These are phyloP conservation scores for Anthoscopus minutus DNA, from an alignment of 2,113 vertebrate genomes.

Conservation along the genomic window DNA sequence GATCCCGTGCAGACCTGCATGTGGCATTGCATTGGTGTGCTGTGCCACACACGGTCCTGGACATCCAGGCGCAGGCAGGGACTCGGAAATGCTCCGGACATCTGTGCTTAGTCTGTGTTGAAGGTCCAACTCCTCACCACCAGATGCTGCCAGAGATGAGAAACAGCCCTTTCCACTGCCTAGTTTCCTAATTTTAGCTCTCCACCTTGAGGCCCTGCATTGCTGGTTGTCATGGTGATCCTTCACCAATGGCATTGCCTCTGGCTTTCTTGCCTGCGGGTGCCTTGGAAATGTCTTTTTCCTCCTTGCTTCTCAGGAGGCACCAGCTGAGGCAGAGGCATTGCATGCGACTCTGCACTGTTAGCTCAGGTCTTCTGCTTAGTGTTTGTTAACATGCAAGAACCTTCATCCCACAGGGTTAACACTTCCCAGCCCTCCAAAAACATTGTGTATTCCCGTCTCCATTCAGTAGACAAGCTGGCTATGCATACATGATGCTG, in stretches of 20 bases:
- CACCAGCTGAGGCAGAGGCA: not conserved
- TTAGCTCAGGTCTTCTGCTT: not conserved
- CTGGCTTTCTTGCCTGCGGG: fast-evolving
- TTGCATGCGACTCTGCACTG: not conserved
- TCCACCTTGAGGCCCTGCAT: not conserved
- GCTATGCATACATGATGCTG: fast-evolving
- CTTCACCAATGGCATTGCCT: not conserved
- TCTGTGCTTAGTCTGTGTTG: not conserved
- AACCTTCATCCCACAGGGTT: not conserved
- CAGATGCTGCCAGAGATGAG: not conserved
- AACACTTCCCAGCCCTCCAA: not conserved
- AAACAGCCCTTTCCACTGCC: not conserved
- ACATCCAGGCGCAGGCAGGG: fast-evolving
- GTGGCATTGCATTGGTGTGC: fast-evolving
- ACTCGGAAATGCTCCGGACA: fast-evolving
- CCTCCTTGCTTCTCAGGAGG: not conserved
- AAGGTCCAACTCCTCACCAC: not conserved
- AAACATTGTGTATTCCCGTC: fast-evolving
- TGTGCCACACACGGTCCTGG: fast-evolving
- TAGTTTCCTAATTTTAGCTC: slow-evolving; percentile 43
- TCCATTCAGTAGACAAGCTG: not conserved
- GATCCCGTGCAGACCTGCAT: fast-evolving
- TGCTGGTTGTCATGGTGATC: slow-evolving; percentile 4
- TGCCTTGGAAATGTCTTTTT: not conserved
- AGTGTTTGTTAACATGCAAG: not conserved